phyloP scores from a whole-genome alignment of 1,140 invertebrate genomes.

The Pachyrhynchus sulphureomaculatus region DNA sequence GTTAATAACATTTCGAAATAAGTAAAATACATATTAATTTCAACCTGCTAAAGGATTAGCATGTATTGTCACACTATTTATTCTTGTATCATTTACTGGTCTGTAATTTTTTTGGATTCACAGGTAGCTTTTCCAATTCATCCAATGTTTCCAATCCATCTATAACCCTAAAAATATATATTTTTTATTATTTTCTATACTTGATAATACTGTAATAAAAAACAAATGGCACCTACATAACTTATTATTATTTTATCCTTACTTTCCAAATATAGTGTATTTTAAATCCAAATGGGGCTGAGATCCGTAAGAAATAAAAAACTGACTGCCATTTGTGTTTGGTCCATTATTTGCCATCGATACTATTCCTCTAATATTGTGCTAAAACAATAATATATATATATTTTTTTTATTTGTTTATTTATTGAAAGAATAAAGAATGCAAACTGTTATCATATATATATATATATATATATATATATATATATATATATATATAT shows the following conservation, averaged over 20 bases:
- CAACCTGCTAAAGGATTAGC: conserved; percentile 90
- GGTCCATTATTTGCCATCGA: conserved; percentile 99
- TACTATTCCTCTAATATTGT: conserved; percentile 82
- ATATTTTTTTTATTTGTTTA: too few relatives aligned
- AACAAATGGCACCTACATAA: too few relatives aligned
- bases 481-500: too few relatives aligned
- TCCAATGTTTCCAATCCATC: conserved; percentile 96
- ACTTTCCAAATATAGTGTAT: conserved; percentile 97
- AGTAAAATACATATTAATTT: conserved; percentile 33
- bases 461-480: too few relatives aligned
- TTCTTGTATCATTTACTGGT: conserved; percentile 80
- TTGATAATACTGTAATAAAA: too few relatives aligned
- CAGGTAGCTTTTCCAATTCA: conserved; percentile 92
- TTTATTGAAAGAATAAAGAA: too few relatives aligned
- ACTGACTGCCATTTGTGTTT: conserved; percentile 98
- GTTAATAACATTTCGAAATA: too few relatives aligned
- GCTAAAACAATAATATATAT: conserved; percentile 65
- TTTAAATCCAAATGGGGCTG: conserved; percentile 97
- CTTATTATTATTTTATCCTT: too few relatives aligned
- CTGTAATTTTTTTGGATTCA: conserved; percentile 91
- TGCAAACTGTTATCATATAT: too few relatives aligned
- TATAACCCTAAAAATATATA: conserved; percentile 76
- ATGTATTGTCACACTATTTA: conserved; percentile 91
- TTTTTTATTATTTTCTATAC: too few relatives aligned
- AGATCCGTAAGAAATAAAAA: conserved; percentile 92